Percentiles rank a stretch among this genome's conserved stretches.
phyloP scores from a whole-genome alignment of 2,113 vertebrate genomes.

The Hystrix brachyura region DNA sequence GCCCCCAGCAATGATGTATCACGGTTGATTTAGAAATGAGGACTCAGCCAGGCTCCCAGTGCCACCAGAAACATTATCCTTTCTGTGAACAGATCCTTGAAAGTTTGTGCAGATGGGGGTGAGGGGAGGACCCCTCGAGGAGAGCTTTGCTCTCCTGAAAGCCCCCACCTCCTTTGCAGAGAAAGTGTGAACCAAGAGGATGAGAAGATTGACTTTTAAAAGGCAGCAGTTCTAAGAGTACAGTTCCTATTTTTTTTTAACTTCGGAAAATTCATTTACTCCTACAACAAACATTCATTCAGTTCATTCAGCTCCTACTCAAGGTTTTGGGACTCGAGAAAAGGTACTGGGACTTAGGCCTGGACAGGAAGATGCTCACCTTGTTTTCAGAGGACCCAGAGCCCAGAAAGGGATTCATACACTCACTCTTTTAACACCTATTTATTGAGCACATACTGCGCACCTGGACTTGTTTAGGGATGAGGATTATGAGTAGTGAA shows the following conservation, averaged over 20 bases:
- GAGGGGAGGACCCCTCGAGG: background rate
- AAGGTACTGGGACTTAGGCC: background rate
- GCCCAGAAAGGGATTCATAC: background rate
- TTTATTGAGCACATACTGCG: background rate
- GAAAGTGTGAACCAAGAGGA: background rate
- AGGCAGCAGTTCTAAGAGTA: background rate
- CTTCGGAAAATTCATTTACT: background rate
- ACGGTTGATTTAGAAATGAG: conserved; percentile 43
- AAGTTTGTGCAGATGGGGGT: background rate
- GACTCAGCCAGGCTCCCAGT: background rate
- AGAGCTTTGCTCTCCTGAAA: background rate
- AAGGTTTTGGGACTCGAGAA: background rate
- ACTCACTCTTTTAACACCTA: background rate
- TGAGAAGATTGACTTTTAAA: background rate
- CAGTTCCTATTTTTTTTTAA: background rate
- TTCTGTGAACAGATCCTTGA: background rate
- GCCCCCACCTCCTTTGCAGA: background rate
- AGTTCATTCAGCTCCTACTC: background rate
- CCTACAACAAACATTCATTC: background rate
- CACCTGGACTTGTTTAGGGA: background rate
- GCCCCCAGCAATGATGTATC: background rate
- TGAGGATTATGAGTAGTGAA: background rate
- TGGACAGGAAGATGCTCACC: background rate
- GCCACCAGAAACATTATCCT: background rate
- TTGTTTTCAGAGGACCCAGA: background rate